phyloP scores from a whole-genome alignment of 2,888 invertebrate genomes.

The Dynastes tityus region DNA sequence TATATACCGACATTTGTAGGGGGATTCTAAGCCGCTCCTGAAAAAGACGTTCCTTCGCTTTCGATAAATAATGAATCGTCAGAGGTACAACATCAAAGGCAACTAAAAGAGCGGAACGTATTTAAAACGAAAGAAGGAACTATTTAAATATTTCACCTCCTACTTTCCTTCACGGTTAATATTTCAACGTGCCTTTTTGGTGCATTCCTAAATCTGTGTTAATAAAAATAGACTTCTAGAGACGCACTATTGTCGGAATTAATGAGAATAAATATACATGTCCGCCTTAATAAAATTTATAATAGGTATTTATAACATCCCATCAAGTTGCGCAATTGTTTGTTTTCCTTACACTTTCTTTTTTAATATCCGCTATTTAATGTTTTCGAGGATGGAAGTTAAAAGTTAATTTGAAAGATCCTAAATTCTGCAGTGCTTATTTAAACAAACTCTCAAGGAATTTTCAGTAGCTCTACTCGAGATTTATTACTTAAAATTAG shows the following conservation, averaged over 20 bases:
- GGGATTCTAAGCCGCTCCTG: no score
- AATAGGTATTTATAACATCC: neutral
- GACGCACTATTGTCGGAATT: neutral
- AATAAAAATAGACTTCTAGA: neutral
- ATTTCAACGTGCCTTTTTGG: neutral
- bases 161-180: conserved; percentile 6
- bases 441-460: no score
- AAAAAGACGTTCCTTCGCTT: neutral
- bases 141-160: neutral
- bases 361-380: no score
- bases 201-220: neutral
- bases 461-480: no score
- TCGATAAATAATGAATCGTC: neutral
- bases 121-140: neutral
- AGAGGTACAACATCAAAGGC: neutral
- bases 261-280: neutral
- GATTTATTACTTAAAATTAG: no score
- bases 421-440: no score
- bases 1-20: no score
- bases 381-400: no score
- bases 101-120: neutral
- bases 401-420: no score
- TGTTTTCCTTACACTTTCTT: no score
- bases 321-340: neutral
- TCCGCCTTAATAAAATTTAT: neutral